These are phyloP conservation scores for Aphis craccivora DNA, from an alignment of 1,140 invertebrate genomes.

Conservation along the genomic window DNA sequence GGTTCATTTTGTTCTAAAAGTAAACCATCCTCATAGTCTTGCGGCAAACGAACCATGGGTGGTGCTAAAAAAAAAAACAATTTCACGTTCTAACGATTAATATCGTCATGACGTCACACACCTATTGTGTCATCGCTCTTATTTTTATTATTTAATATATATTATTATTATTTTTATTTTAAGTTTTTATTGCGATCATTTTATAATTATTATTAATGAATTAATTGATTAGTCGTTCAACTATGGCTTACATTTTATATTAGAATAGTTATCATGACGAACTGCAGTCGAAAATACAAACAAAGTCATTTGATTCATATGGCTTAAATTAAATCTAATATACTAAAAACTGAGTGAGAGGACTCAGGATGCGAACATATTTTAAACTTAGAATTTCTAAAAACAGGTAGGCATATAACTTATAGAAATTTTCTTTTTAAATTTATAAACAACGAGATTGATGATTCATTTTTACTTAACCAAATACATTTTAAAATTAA, in stretches of 20 bases:
- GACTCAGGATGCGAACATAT: not conserved
- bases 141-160: not conserved
- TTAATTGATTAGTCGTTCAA: not conserved
- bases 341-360: not conserved
- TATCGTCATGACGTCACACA: not conserved
- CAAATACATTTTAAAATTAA: not conserved
- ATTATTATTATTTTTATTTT: not conserved
- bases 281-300: not conserved
- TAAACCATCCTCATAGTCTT: constrained; percentile 85
- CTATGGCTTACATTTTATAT: not conserved
- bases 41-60: constrained; percentile 78
- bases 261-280: not conserved
- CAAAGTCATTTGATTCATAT: not conserved
- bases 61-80: constrained; percentile 68
- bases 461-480: not conserved
- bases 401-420: not conserved
- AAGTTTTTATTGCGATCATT: not conserved
- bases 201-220: not conserved
- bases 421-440: not conserved
- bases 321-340: not conserved
- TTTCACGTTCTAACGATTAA: not conserved
- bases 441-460: not conserved
- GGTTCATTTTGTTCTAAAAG: constrained; percentile 89
- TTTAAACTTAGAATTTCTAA: not conserved
- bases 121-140: not conserved